A percentile compares a stretch with the other conserved stretches of the same genome.
These are phyloP conservation scores for Corythaeola cristata DNA, from an alignment of 2,113 vertebrate genomes.

Conservation along the genomic window DNA sequence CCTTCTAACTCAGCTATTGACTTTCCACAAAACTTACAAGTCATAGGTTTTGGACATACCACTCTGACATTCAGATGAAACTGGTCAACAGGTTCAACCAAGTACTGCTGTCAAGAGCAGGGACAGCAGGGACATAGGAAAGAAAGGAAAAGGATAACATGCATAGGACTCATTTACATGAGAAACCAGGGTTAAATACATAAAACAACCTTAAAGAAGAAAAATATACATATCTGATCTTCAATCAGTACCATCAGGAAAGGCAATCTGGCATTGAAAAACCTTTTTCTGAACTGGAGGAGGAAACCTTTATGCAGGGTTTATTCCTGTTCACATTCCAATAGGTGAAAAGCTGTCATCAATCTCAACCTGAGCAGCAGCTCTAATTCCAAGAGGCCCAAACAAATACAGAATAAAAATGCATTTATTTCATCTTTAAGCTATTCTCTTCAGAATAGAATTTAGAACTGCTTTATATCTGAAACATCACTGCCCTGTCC, in stretches of 20 bases:
- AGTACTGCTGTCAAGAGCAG: neutral
- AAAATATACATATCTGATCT: neutral
- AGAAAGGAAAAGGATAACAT: neutral
- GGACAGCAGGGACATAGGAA: neutral
- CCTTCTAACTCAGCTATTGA: neutral
- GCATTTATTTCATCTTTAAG: neutral
- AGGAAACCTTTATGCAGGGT: neutral
- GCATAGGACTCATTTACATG: neutral
- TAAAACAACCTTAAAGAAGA: neutral
- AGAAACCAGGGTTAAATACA: neutral
- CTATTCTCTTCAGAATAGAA: neutral
- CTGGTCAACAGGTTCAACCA: neutral
- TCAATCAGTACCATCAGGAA: neutral
- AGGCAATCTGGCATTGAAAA: neutral
- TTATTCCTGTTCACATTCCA: neutral
- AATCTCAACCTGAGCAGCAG: neutral
- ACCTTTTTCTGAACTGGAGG: neutral
- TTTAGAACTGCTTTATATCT: neutral
- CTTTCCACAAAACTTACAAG: neutral
- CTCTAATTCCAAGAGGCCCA: neutral
- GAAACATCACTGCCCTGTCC: neutral
- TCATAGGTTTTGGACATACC: neutral
- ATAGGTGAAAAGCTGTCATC: neutral
- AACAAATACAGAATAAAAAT: neutral
- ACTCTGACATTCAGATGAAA: neutral